phyloP scores from a whole-genome alignment of 2,888 invertebrate species.

The Oxystoma pomonae region DNA sequence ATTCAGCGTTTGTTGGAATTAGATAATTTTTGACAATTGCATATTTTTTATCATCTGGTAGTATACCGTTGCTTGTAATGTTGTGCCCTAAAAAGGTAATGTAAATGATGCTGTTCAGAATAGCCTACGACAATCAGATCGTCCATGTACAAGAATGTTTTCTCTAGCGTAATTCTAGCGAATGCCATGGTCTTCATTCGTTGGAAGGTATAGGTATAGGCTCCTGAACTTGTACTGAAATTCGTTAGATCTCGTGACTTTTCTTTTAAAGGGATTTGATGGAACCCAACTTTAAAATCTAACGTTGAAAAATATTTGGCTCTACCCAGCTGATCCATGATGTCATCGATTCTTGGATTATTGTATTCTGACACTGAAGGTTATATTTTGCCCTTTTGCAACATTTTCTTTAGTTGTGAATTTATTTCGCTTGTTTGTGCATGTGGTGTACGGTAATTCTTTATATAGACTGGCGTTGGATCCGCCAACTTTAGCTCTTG shows the following conservation, averaged over 20 bases:
- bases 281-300: too few relatives aligned
- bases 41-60: not conserved
- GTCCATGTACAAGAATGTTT: not conserved
- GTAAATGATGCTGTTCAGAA: constrained; percentile 19
- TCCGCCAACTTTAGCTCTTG: too few relatives aligned
- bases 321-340: too few relatives aligned
- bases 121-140: not conserved
- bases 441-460: too few relatives aligned
- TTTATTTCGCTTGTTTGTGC: too few relatives aligned
- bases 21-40: too few relatives aligned
- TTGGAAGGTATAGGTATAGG: not conserved
- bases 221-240: not conserved
- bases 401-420: too few relatives aligned
- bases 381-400: not conserved
- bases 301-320: too few relatives aligned
- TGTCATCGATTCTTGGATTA: not conserved
- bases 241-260: too few relatives aligned
- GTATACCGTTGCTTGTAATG: constrained; percentile 7
- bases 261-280: too few relatives aligned
- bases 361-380: not conserved
- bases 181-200: not conserved
- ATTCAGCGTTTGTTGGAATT: too few relatives aligned
- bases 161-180: not conserved
- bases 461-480: too few relatives aligned
- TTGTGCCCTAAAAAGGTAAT: constrained; percentile 19